A percentile compares a stretch with the other conserved stretches of the same genome.
Evolutionary conservation across 1,140 invertebrate genomes (phyloP).

Genomic region (Leptinotarsa lineolata): DNA sequence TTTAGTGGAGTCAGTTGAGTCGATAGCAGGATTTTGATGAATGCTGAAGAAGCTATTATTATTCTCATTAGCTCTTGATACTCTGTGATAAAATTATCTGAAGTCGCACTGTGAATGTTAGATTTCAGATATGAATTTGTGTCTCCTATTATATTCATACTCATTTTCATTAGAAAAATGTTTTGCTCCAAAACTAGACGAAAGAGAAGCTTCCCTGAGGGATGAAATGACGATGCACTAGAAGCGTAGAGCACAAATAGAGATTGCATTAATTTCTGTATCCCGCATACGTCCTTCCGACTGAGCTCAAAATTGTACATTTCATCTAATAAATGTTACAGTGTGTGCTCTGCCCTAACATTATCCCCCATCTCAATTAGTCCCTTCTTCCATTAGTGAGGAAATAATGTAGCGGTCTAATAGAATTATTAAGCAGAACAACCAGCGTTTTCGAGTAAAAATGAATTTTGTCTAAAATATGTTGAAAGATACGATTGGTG

Average conservation of each 20-base stretch:
- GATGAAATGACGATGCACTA: not conserved
- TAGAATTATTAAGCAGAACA: conserved; percentile 20
- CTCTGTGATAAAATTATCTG: no score
- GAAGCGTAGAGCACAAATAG: not conserved
- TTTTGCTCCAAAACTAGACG: no score
- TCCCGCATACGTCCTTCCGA: not conserved
- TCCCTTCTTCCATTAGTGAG: not conserved
- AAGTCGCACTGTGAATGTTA: no score
- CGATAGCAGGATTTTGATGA: no score
- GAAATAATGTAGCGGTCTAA: conserved; percentile 4
- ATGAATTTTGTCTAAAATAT: not conserved
- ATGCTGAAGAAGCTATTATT: no score
- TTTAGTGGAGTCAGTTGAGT: no score
- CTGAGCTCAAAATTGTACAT: conserved; percentile 8
- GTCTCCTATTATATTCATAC: no score
- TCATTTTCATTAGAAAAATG: no score
- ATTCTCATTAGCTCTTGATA: no score
- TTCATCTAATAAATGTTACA: conserved; percentile 14
- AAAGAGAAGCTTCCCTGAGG: not conserved
- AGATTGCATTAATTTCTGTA: not conserved
- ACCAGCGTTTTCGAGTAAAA: conserved; percentile 9
- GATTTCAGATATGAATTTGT: no score
- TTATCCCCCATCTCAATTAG: not conserved
- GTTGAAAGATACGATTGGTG: not conserved
- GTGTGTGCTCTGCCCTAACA: conserved; percentile 7